Base-by-base conservation (phyloP, 2,888 invertebrate species). In the Aleiodes testaceus region DNA sequence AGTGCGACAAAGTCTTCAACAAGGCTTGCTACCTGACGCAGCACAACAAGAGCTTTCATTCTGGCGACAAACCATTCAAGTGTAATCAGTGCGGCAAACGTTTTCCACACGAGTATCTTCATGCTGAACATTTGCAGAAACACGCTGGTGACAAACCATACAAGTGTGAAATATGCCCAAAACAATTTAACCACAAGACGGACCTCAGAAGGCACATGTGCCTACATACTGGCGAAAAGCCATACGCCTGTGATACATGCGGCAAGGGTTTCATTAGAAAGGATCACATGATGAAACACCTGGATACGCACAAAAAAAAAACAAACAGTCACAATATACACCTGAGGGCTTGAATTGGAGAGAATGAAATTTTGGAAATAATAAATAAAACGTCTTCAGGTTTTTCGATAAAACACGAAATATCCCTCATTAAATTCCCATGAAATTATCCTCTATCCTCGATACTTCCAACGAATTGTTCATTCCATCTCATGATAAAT, bases 111-210 rank as follows among this genome's bases (percentile, higher is more conserved):
- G 93, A 93, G 79, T 89, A 90, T 26, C 90, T 91, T n/a, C 93
- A 93, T 84, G 90, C 92, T 76, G 92, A 92, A 80, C 96, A 97
- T 85, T 89, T 92, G 82, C 89, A 90, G 36, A 95, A 95, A 84
- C 96, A 96, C 86, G 91, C 92, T 14, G 93, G 93, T 72, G 93
- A 95, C 75, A 96, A 96, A 85, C 95, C 95, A 12, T 94, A 94
- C 88, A 95, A 95, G 88, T 97, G 96, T 88, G 92, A 92, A 72
- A 89, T 91, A 73, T 96, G 96, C 82, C 94, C 95, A 16, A 96
- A 96, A 87, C 94, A 94, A 81, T 97, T 96, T 88, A 95, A 96
- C 85, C 96, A 96, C 88, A 96, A 96, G 88, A 96, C 96, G 68
- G 96, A 97, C 86, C 89, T 96, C 80, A 91, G 95, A 74, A 91